A percentile compares a stretch with the other conserved stretches of the same genome.
Evolutionary conservation across 2,888 invertebrate genomes (phyloP).

Genomic region (Galerucella nymphaeae): DNA sequence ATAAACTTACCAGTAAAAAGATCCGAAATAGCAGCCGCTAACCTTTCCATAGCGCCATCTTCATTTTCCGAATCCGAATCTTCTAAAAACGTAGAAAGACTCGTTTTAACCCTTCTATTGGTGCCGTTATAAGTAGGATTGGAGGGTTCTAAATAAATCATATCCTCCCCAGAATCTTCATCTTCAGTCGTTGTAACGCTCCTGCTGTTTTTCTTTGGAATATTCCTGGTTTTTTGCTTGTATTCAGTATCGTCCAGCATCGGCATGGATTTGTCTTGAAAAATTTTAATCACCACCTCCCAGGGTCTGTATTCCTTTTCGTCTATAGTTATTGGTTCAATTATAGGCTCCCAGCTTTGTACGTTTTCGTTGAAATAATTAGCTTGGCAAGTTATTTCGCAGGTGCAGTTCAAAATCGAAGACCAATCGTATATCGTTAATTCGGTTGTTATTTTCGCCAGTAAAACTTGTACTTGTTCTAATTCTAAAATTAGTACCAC

Average conservation of each 20-base stretch:
- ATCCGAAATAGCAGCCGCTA: conserved; percentile 79
- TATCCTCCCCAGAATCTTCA: conserved; percentile 63
- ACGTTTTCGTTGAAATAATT: conserved; percentile 63
- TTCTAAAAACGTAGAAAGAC: conserved; percentile 68
- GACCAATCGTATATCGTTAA: conserved; percentile 77
- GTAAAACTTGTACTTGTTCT: conserved; percentile 70
- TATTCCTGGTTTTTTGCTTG: conserved; percentile 49
- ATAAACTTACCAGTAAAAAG: conserved; percentile 75
- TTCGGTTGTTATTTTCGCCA: conserved; percentile 70
- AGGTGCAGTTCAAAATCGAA: conserved; percentile 62
- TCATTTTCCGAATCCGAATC: conserved; percentile 83
- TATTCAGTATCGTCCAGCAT: conserved; percentile 56
- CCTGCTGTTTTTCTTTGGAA: conserved; percentile 49
- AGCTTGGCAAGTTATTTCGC: conserved; percentile 65
- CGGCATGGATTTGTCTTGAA: conserved; percentile 64
- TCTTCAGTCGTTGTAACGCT: conserved; percentile 60
- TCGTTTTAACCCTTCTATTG: conserved; percentile 64
- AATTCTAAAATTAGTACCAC: conserved; percentile 74
- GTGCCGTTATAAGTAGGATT: conserved; percentile 57
- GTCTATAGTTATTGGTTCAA: conserved; percentile 78
- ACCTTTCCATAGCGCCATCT: conserved; percentile 75
- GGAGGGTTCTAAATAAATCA: conserved; percentile 63
- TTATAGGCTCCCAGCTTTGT: conserved; percentile 82
- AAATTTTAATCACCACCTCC: conserved; percentile 76
- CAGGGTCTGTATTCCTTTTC: conserved; percentile 78